Evolutionary conservation across 2,888 invertebrate genomes (phyloP).

Genomic region (Spilarctia lutea): DNA sequence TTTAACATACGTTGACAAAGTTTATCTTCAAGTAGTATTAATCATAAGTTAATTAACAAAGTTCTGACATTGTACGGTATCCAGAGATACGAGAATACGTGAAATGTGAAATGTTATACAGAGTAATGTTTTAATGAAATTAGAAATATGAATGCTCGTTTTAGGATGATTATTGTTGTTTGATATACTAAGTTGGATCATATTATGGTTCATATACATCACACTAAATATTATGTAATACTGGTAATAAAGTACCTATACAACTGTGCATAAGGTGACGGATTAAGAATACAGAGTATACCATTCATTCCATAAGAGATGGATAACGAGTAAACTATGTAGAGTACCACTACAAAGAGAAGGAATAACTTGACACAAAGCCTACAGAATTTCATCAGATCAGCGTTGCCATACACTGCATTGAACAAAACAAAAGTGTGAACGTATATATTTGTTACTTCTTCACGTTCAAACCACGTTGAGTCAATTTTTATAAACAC

Average conservation of each 20-base stretch:
- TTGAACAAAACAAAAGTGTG: no score
- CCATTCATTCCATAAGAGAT: no score
- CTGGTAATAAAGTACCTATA: not conserved
- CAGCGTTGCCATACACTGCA: no score
- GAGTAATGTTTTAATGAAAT: slow-evolving; percentile 41
- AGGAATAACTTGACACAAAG: no score
- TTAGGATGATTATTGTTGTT: slow-evolving; percentile 1
- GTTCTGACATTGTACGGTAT: slow-evolving; percentile 14
- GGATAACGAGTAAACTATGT: no score
- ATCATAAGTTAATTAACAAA: slow-evolving; percentile 30
- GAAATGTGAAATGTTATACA: slow-evolving; percentile 5
- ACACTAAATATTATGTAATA: not conserved
- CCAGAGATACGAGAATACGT: slow-evolving; percentile 12
- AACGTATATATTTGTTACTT: no score
- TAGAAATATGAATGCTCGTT: slow-evolving; percentile 23
- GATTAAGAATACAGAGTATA: no score
- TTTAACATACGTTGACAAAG: not conserved
- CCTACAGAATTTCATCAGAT: no score
- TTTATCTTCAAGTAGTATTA: slow-evolving; percentile 26
- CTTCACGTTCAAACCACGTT: no score
- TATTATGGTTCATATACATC: not conserved
- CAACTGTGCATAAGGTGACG: no score
- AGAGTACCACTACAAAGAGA: no score
- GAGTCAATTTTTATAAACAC: no score
- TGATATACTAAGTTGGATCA: not conserved